Evolutionary conservation across 2,888 invertebrate genomes (phyloP).

Genomic region (Drosophila recens): DNA sequence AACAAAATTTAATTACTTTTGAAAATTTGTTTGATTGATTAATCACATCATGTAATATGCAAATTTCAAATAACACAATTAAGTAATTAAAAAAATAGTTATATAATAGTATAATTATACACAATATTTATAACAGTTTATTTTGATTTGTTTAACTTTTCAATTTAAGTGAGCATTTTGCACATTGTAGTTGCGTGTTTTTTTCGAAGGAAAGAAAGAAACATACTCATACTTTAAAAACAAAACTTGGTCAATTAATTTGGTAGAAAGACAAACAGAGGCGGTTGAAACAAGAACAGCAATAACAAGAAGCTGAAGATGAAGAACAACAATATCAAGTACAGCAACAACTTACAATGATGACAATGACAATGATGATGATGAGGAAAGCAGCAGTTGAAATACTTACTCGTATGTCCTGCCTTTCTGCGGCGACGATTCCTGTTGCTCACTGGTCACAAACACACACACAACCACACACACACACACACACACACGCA

Average conservation of each 20-base stretch:
- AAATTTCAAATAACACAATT: background rate
- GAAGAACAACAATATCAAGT: background rate
- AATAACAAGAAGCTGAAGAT: background rate
- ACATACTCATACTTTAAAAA: conserved; percentile 30
- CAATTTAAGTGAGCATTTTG: background rate
- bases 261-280: conserved; percentile 38
- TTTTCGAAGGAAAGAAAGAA: background rate
- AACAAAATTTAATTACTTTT: no score
- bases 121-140: background rate
- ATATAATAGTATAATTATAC: background rate
- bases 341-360: conserved; percentile 3
- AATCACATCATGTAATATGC: no score
- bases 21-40: no score
- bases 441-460: conserved; percentile 39
- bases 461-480: conserved; percentile 7
- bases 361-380: conserved; percentile 13
- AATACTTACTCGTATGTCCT: conserved; percentile 31
- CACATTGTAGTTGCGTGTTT: conserved; percentile 21
- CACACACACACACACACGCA: background rate
- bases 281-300: conserved; percentile 11
- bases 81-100: background rate
- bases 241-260: conserved; percentile 69
- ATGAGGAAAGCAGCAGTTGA: conserved; percentile 35
- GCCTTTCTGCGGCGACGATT: conserved; percentile 36
- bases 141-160: background rate